Percentiles rank a stretch among this genome's conserved stretches.
These are phyloP conservation scores for Cladopsammia gracilis DNA, from an alignment of 64 coral and sea anemone genomes.

Conservation along the genomic window DNA sequence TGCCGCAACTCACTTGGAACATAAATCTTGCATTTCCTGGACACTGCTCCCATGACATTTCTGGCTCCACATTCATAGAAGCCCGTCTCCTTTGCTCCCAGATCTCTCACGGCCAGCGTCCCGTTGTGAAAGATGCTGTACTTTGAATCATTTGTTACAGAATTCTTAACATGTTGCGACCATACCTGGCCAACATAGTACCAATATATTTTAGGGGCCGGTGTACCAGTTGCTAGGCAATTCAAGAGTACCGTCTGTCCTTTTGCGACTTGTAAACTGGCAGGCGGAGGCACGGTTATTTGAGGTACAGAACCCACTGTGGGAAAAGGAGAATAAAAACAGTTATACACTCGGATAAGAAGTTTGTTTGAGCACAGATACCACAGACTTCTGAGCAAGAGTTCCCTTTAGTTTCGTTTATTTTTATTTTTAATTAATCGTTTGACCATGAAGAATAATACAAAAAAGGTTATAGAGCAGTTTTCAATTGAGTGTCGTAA, in stretches of 20 bases:
- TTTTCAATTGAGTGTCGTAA: no score
- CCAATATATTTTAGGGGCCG: background rate
- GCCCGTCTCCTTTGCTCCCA: background rate
- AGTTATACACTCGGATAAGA: no score
- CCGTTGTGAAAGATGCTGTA: background rate
- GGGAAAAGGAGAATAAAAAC: background rate
- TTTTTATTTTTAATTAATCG: no score
- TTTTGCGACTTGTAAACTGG: background rate
- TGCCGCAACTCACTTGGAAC: background rate
- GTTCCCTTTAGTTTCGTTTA: no score
- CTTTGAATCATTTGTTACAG: background rate
- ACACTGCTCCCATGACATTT: constrained; percentile 9
- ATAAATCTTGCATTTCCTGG: background rate
- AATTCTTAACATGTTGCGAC: background rate
- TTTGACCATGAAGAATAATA: no score
- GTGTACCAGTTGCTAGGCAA: constrained; percentile 32
- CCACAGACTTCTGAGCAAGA: no score
- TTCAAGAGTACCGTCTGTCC: background rate
- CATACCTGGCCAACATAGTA: constrained; percentile 8
- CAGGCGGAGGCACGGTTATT: background rate
- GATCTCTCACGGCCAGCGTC: background rate
- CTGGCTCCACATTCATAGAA: constrained; percentile 9
- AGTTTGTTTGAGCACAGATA: no score
- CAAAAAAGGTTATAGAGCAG: no score
- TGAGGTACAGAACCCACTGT: constrained; percentile 5